Evolutionary conservation across 2,888 invertebrate species (phyloP), one percentile per base, ranked within the genome.

Genomic region (Cheilosia urbana): DNA sequence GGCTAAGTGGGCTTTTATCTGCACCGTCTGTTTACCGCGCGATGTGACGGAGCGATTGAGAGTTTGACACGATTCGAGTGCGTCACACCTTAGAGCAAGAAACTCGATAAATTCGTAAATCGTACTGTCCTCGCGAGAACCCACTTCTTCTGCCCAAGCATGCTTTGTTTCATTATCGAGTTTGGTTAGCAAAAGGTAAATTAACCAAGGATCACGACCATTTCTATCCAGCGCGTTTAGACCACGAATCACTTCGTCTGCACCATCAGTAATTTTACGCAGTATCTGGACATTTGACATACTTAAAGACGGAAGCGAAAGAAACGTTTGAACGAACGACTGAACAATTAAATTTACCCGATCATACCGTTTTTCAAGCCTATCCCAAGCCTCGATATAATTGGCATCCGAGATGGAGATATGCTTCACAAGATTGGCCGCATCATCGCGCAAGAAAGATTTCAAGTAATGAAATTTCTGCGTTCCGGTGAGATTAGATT

Each of bases 401-500:
- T 78, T 77, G 11, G 76, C 58, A 4, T 88, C 72, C 3, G 87
- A 83, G 37, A 87, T 63, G 24, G 68, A 63, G 0, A 88, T 75
- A 40, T 87, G 84, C 34, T 79, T 71, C 37, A 87, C 68, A 4
- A 85, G 42, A n/a, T 69, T 58, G 7, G 84, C 87, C 15, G 82
- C 84, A 24, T 84, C 82, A 3, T 69, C 83, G 19, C 21, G 47
- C 19, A 85, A 42, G n/a, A 87, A 66, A 1, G 80, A 77, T 58
- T 80, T 88, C n/a, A 87, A 30, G 49, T 87, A 78, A 24, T 88
- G 63, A 37, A 87, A 87, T 34, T 87, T 87, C 4, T 87, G 83
- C 0, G 80, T 79, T 6, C 63, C 24, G 5, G 82, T 76, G 15
- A 87, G 51, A 24, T 45, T 68, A 11, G 51, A 5, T 21, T 68